Evolutionary conservation across 2,113 vertebrate species (phyloP).

Genomic region (Psammodynastes pulverulentus): DNA sequence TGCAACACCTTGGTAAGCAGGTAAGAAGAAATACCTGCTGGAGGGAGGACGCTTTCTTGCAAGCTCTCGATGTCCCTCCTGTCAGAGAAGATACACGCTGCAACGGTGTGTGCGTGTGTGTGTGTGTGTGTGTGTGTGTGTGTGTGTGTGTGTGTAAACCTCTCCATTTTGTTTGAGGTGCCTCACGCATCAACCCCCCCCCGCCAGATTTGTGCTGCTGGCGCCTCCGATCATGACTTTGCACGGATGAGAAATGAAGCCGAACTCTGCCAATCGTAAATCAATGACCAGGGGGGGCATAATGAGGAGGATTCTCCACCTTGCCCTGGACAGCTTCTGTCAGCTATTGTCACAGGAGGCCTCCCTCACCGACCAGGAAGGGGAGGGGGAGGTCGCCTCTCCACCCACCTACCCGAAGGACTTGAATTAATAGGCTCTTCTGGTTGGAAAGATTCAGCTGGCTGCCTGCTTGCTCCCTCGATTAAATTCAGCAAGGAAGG

Average conservation of each 20-base stretch:
- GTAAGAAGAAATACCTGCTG: conserved; percentile 16
- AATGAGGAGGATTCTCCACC: conserved; percentile 11
- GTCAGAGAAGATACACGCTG: neutral
- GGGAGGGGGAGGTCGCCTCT: conserved; percentile 26
- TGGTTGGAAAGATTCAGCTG: conserved; percentile 58
- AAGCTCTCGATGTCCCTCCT: neutral
- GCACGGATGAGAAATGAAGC: conserved; percentile 41
- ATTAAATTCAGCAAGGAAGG: conserved; percentile 64
- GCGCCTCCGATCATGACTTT: neutral
- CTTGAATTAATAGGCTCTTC: conserved; percentile 61
- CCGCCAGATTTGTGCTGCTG: neutral
- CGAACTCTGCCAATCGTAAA: conserved; percentile 29
- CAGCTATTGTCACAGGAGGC: conserved; percentile 19
- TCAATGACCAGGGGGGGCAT: conserved; percentile 18
- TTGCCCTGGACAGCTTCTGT: conserved; percentile 30
- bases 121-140: too few species aligned
- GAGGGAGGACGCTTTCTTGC: neutral
- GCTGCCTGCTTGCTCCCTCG: conserved; percentile 61
- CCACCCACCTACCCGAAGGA: conserved; percentile 51
- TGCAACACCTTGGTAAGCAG: conserved; percentile 2
- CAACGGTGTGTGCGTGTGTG: too few species aligned
- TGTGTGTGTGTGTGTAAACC: too few species aligned
- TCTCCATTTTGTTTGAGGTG: neutral
- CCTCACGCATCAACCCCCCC: neutral
- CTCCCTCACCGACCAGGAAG: conserved; percentile 19